A percentile compares a stretch with the other conserved stretches of the same genome.
phyloP scores from a whole-genome alignment of 2,797 vertebrate species.

The Sebastes trivittatus region DNA sequence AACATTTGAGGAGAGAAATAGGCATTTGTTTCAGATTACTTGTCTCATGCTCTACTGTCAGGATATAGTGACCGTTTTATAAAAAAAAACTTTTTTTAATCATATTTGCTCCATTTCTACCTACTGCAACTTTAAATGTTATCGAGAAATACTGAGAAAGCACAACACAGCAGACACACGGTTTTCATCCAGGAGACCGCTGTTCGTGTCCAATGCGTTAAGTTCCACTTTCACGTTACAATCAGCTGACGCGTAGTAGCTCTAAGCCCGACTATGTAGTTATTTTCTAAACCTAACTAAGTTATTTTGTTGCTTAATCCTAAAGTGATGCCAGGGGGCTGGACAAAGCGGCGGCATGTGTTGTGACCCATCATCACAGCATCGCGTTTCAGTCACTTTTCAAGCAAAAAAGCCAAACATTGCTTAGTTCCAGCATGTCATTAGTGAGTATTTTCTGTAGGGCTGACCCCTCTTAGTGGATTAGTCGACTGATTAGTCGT shows the following conservation, averaged over 20 bases:
- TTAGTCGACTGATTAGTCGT: too few species aligned
- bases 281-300: too few species aligned
- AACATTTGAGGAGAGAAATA: rapidly evolving
- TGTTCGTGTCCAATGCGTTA: too few species aligned
- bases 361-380: not conserved
- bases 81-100: rapidly evolving
- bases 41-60: too few species aligned
- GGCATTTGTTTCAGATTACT: rapidly evolving
- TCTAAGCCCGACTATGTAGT: rapidly evolving
- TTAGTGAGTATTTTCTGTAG: not conserved
- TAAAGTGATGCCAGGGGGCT: too few species aligned
- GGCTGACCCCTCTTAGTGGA: rapidly evolving
- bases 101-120: too few species aligned
- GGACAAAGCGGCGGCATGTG: rapidly evolving
- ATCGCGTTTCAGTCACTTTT: not conserved
- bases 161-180: rapidly evolving
- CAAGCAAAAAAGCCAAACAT: not conserved
- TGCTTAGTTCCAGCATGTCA: not conserved
- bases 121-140: rapidly evolving
- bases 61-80: too few species aligned
- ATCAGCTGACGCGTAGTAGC: rapidly evolving
- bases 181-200: too few species aligned
- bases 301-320: too few species aligned
- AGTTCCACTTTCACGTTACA: rapidly evolving
- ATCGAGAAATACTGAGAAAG: too few species aligned